Evolutionary conservation across 2,797 vertebrate genomes (phyloP).

Genomic region (Hafferia zeledoni): DNA sequence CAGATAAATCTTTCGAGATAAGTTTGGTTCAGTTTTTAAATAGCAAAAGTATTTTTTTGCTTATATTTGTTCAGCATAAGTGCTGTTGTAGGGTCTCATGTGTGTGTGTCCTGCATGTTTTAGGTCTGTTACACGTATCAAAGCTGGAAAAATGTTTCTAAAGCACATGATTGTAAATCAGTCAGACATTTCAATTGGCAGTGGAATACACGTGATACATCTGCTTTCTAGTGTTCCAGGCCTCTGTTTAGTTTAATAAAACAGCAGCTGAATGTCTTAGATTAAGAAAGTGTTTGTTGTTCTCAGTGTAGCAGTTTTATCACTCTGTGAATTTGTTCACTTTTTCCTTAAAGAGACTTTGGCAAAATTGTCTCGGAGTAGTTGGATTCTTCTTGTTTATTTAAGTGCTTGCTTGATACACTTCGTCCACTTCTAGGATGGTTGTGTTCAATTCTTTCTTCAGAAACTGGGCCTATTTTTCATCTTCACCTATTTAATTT

Average conservation of each 20-base stretch:
- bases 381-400: neutral
- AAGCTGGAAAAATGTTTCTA: neutral
- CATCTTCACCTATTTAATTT: neutral
- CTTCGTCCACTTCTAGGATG: rapidly evolving
- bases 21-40: neutral
- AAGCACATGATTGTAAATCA: neutral
- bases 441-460: neutral
- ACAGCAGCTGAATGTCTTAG: neutral
- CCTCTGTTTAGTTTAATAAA: neutral
- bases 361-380: neutral
- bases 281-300: neutral
- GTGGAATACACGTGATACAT: neutral
- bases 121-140: rapidly evolving
- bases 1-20: neutral
- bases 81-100: neutral
- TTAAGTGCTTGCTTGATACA: neutral
- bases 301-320: neutral
- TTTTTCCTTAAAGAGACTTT: neutral
- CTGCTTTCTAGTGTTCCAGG: neutral
- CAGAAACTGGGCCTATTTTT: neutral
- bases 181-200: rapidly evolving
- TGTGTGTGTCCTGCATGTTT: rapidly evolving
- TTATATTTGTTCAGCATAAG: rapidly evolving
- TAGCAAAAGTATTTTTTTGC: neutral
- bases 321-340: neutral